These are phyloP conservation scores for Cichlasoma orientale DNA, from an alignment of 2,797 vertebrate genomes.

Conservation along the genomic window DNA sequence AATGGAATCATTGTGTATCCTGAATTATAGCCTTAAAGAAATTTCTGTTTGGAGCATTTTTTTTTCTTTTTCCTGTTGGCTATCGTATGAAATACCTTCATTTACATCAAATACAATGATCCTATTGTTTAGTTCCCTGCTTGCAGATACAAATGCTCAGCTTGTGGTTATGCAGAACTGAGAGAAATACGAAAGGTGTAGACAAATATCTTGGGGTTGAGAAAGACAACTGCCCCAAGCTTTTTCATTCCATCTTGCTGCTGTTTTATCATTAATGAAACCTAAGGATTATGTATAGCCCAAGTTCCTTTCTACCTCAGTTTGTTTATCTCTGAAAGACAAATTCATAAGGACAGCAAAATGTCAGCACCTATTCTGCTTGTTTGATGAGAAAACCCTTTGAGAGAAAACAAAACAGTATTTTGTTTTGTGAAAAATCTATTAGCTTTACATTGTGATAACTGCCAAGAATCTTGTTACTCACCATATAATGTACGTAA, in stretches of 20 bases:
- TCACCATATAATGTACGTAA: conserved; percentile 52
- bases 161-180: conserved; percentile 49
- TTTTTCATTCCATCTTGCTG: conserved; percentile 71
- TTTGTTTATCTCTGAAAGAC: conserved; percentile 88
- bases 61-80: conserved; percentile 27
- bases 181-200: conserved; percentile 67
- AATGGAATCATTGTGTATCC: conserved; percentile 40
- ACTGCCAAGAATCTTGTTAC: conserved; percentile 32
- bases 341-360: conserved; percentile 78
- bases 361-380: conserved; percentile 74
- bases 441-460: conserved; percentile 65
- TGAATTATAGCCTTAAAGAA: conserved; percentile 38
- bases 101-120: conserved; percentile 45
- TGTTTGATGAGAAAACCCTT: conserved; percentile 75
- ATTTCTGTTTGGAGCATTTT: conserved; percentile 18
- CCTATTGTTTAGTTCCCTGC: conserved; percentile 38
- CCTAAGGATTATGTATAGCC: conserved; percentile 83
- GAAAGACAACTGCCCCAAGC: conserved; percentile 62
- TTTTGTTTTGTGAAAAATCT: conserved; percentile 52
- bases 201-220: conserved; percentile 72
- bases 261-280: conserved; percentile 81
- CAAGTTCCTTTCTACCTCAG: conserved; percentile 93
- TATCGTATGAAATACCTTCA: conserved; percentile 43
- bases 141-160: conserved; percentile 46
- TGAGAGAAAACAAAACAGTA: conserved; percentile 51